phyloP scores from a whole-genome alignment of 2,888 invertebrate species.

The Lepidocyrtinus sp. region DNA sequence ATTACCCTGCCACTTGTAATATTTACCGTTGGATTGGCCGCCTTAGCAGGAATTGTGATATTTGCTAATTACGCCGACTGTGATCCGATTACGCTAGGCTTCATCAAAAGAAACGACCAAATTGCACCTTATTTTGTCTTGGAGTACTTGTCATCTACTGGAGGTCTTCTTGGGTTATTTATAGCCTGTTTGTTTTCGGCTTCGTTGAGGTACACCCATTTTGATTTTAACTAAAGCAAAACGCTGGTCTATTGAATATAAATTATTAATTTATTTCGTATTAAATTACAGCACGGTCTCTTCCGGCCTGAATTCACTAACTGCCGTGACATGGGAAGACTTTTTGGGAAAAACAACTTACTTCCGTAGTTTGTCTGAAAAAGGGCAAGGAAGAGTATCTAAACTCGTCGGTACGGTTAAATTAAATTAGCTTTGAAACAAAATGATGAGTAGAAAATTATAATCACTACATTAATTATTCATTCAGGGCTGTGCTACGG shows the following conservation, averaged over 20 bases:
- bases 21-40: constrained; percentile 68
- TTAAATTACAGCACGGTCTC: constrained; percentile 70
- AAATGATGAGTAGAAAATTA: background rate
- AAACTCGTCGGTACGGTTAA: constrained; percentile 69
- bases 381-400: constrained; percentile 64
- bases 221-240: background rate
- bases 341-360: constrained; percentile 65
- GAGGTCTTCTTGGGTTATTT: constrained; percentile 74
- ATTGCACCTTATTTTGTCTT: constrained; percentile 73
- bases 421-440: constrained; percentile 11
- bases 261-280: no score
- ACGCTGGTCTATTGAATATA: no score
- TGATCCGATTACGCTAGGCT: constrained; percentile 71
- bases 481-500: constrained; percentile 62
- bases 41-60: constrained; percentile 72
- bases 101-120: constrained; percentile 69
- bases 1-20: constrained; percentile 67
- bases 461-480: background rate
- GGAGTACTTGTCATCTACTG: constrained; percentile 72
- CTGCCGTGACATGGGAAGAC: constrained; percentile 71
- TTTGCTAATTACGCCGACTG: constrained; percentile 73
- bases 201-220: constrained; percentile 71
- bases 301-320: constrained; percentile 71
- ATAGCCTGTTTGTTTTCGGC: constrained; percentile 74
- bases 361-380: constrained; percentile 64